These are phyloP conservation scores for Coelopa frigida DNA, from an alignment of 1,140 invertebrate species.

Conservation along the genomic window DNA sequence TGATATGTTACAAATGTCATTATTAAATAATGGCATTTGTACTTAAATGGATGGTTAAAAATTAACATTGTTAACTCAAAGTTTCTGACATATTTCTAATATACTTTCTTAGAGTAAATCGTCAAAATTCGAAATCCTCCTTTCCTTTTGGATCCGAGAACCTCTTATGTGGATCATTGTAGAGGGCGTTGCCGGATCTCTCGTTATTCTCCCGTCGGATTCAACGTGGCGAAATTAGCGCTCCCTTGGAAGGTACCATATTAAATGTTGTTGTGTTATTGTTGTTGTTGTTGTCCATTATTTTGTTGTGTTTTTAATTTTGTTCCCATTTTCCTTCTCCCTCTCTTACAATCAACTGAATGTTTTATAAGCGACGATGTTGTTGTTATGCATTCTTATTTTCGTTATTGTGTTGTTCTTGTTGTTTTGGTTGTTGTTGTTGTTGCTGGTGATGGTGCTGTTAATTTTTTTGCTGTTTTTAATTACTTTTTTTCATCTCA, in stretches of 20 bases:
- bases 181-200: no score
- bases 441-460: constrained; percentile 3
- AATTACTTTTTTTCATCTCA: constrained; percentile 11
- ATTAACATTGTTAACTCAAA: no score
- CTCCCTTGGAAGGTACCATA: constrained; percentile 12
- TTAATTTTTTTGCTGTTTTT: constrained; percentile 13
- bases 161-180: no score
- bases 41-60: no score
- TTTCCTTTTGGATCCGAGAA: no score
- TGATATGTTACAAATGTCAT: no score
- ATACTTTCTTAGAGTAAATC: no score
- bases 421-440: neutral
- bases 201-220: no score
- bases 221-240: constrained; percentile 16
- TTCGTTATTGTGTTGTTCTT: constrained; percentile 1
- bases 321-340: constrained; percentile 1
- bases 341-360: neutral
- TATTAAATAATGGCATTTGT: no score
- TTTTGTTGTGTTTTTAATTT: constrained; percentile 13
- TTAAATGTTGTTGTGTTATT: constrained; percentile 12
- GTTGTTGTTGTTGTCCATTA: no score
- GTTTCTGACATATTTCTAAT: no score
- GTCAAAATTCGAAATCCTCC: no score
- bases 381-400: neutral
- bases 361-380: neutral